Evolutionary conservation across 2,113 vertebrate species (phyloP).

Genomic region (Myxocyprinus asiaticus): DNA sequence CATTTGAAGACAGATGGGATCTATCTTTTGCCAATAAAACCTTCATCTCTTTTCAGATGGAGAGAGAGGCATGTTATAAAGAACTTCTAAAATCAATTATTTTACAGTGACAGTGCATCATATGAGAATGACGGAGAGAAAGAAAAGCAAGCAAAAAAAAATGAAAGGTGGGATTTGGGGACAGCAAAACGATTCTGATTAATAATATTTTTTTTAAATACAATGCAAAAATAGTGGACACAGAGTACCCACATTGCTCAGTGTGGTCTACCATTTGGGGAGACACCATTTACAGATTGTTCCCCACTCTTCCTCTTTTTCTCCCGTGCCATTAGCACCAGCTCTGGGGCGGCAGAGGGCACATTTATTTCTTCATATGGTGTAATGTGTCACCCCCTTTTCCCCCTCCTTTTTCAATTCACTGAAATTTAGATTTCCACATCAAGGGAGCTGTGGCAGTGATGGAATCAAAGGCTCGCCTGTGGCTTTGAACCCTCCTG

Average conservation of each 20-base stretch:
- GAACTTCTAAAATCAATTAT: slow-evolving; percentile 14
- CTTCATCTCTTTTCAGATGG: slow-evolving; percentile 35
- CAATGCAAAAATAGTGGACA: neutral
- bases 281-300: slow-evolving; percentile 33
- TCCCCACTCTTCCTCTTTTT: slow-evolving; percentile 10
- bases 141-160: neutral
- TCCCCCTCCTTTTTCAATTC: slow-evolving; percentile 53
- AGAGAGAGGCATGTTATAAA: slow-evolving; percentile 27
- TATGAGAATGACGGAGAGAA: neutral
- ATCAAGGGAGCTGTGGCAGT: slow-evolving; percentile 61
- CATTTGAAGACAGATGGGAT: slow-evolving; percentile 45
- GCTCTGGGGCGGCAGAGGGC: slow-evolving; percentile 46
- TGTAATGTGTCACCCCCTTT: slow-evolving; percentile 59
- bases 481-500: slow-evolving; percentile 65
- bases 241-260: neutral
- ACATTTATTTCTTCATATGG: slow-evolving; percentile 65
- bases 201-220: neutral
- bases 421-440: slow-evolving; percentile 67
- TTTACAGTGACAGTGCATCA: slow-evolving; percentile 11
- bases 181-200: neutral
- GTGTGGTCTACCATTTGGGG: slow-evolving; percentile 22
- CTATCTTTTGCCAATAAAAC: slow-evolving; percentile 46
- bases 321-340: slow-evolving; percentile 48
- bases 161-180: neutral
- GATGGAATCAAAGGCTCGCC: slow-evolving; percentile 64